phyloP scores from a whole-genome alignment of 2,888 invertebrate genomes.

The Napeogenes inachia region DNA sequence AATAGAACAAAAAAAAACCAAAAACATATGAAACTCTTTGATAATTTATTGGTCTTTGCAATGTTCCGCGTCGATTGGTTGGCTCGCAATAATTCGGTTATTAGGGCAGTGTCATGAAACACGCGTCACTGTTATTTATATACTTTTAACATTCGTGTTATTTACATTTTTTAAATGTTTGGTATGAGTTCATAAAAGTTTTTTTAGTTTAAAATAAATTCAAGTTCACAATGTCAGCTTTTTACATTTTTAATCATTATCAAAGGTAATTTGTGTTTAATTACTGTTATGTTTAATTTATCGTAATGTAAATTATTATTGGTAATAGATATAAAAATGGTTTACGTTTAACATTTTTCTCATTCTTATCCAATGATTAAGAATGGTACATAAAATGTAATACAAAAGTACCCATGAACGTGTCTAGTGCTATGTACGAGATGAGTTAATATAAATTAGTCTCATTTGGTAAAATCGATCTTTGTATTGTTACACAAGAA shows the following conservation, averaged over 20 bases:
- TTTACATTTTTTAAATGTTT: neutral
- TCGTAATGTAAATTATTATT: too few species aligned
- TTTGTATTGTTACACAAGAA: slow-evolving; percentile 18
- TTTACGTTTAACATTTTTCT: too few species aligned
- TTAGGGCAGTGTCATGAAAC: slow-evolving; percentile 16
- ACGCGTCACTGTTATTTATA: slow-evolving; percentile 2
- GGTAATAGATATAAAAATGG: too few species aligned
- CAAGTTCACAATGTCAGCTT: neutral
- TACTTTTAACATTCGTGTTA: neutral
- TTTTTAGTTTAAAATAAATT: neutral
- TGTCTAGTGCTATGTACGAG: neutral
- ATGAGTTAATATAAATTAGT: slow-evolving; percentile 13
- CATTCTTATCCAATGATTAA: too few species aligned
- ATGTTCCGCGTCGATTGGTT: slow-evolving; percentile 2
- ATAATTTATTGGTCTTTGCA: neutral
- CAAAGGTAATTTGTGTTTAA: too few species aligned
- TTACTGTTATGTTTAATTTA: too few species aligned
- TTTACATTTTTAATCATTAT: neutral
- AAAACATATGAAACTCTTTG: neutral
- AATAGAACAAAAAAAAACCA: neutral
- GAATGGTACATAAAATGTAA: neutral
- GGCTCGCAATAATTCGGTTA: slow-evolving; percentile 10
- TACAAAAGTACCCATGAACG: neutral
- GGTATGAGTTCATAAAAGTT: neutral
- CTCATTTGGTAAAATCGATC: slow-evolving; percentile 14